phyloP scores from a whole-genome alignment of 2,888 invertebrate genomes.

The Steinernema carpocapsae region DNA sequence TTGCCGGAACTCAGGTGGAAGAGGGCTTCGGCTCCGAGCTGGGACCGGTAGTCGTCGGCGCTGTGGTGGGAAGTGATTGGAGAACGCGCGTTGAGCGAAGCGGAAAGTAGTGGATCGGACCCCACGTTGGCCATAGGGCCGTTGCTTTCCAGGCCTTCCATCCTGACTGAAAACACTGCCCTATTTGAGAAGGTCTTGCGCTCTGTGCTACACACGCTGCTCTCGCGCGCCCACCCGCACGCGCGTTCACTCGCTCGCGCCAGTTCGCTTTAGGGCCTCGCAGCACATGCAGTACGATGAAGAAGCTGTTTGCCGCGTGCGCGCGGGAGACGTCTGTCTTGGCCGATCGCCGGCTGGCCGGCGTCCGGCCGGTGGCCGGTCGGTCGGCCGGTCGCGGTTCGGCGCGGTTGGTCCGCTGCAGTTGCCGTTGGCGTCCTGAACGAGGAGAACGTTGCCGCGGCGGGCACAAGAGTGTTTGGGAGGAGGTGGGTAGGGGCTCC shows the following conservation, averaged over 20 bases:
- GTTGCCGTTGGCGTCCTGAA: constrained; percentile 28
- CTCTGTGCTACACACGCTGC: constrained; percentile 10
- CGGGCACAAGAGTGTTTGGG: no score
- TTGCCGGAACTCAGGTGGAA: constrained; percentile 23
- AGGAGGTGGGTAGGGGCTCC: no score
- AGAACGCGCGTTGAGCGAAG: constrained; percentile 35
- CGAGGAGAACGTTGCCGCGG: no score
- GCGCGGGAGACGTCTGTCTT: no score
- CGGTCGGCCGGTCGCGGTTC: no score
- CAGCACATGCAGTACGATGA: no score
- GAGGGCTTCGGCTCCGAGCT: constrained; percentile 2
- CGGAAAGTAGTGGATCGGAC: constrained; percentile 39
- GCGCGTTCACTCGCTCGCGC: constrained; percentile 10
- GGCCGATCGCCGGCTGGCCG: no score
- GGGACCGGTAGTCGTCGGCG: constrained; percentile 37
- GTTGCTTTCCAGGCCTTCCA: constrained; percentile 38
- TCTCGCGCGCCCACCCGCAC: constrained; percentile 5
- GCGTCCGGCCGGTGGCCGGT: constrained; percentile 3
- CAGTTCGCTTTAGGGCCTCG: no score
- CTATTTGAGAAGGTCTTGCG: constrained; percentile 14
- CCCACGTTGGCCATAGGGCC: constrained; percentile 31
- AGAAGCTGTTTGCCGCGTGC: constrained; percentile 30
- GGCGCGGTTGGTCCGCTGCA: not conserved
- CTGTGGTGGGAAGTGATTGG: constrained; percentile 35
- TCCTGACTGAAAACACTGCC: constrained; percentile 33